Conservation (phyloP, 2,888 invertebrate genomes). For the Troilus luridus region DNA sequence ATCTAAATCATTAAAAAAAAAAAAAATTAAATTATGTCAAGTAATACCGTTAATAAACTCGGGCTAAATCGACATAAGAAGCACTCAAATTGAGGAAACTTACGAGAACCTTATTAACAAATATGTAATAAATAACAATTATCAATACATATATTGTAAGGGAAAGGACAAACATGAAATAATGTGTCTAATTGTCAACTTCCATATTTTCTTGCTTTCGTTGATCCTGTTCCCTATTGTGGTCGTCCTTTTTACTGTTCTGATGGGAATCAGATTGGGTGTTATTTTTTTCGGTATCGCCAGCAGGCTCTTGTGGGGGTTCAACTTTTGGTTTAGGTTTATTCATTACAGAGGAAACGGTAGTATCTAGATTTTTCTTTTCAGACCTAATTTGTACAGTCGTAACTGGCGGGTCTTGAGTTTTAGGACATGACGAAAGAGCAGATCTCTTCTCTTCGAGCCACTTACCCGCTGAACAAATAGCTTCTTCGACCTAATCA, state of each 20-base stretch:
- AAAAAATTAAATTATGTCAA: neutral
- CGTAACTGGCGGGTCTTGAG: conserved; percentile 82
- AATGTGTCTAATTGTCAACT: conserved; percentile 55
- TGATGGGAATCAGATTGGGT: conserved; percentile 29
- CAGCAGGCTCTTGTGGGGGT: conserved; percentile 72
- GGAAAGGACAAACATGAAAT: conserved; percentile 31
- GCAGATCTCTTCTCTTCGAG: conserved; percentile 82
- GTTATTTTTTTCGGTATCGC: conserved; percentile 68
- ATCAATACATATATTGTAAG: conserved; percentile 50
- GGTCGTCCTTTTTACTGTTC: conserved; percentile 49
- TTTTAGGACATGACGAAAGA: conserved; percentile 77
- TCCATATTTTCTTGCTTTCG: conserved; percentile 58
- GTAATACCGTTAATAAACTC: conserved; percentile 4
- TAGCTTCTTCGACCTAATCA: conserved; percentile 73
- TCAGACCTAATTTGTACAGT: conserved; percentile 85
- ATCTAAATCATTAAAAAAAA: conserved; percentile 35
- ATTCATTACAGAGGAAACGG: conserved; percentile 81
- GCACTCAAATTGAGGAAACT: conserved; percentile 58
- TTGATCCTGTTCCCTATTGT: conserved; percentile 7
- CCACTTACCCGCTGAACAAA: conserved; percentile 84
- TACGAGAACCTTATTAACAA: conserved; percentile 57
- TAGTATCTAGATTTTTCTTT: conserved; percentile 75
- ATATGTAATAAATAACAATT: conserved; percentile 53
- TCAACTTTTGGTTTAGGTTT: conserved; percentile 83
- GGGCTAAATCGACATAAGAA: conserved; percentile 1